Base-by-base conservation (phyloP, 2,888 invertebrate genomes). In the Archips xylosteana region DNA sequence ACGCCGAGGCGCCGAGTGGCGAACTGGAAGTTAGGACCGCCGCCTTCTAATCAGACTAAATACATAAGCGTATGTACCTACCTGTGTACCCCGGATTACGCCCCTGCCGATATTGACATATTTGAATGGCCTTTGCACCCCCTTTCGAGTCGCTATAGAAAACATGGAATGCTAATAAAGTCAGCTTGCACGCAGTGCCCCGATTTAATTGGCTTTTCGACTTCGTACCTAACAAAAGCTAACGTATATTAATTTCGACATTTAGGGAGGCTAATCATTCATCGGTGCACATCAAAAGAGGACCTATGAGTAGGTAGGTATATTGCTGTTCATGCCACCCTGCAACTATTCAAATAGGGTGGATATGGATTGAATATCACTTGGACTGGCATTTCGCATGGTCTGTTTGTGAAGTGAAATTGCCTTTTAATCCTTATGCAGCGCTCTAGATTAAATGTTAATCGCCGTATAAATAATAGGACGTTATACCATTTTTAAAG, bases 151-250 rank as follows among this genome's bases (percentile, higher is more conserved):
- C n/a, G 51, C 71, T 71, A 72, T 72, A 68, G 62, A 72, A 72
- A 72, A 70, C 65, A 74, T 59, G 67, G 67, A 72, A 72, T 69
- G 65, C 74, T 74, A 74, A 74, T 74, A 74, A 69, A 70, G 74
- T 64, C 69, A 32, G 34, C 42, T 64, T 70, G 70, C 51, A 64
- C 70, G 69, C 69, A 74, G 57, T 57, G 42, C 70, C 64, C 74
- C 57, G 65, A 45, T 74, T 70, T 74, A 74, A 74, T 70, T 74
- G 74, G 74, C 74, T 74, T 69, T 70, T 65, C 70, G 70, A 60
- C 74, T 63, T 70, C 54, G 60, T 64, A 54, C 47, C 39, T 45
- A 65, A 74, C 74, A 74, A 74, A 65, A 60, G 70, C 65, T 64
- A 45, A 3, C 74, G 59, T 69, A 70, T 74, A 74, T 74, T 74